Base-by-base conservation (phyloP, 2,113 vertebrate species). In the Percina caprodes region DNA sequence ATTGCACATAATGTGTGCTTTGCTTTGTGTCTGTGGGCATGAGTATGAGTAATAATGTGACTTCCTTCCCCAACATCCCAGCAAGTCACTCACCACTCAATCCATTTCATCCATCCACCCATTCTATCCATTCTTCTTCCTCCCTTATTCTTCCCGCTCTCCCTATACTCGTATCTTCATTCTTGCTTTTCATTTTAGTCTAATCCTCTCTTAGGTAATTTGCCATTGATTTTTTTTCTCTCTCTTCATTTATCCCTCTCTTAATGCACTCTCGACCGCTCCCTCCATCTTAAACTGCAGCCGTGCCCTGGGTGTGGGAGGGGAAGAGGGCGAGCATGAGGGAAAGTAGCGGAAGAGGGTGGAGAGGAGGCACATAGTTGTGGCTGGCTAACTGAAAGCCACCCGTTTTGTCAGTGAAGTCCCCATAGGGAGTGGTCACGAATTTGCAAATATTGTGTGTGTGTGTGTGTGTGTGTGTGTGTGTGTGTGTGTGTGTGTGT, bases 331-430 rank as follows among this genome's bases (percentile, higher is more conserved):
- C 52, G 74, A 84, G 62, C 23, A 63, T 69, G 80, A 86, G 84
- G 77, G 89, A 91, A 86, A 82, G 91, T 70, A 86, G 77, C 71
- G 85, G 90, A 93, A 90, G 88, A 91, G 92, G 91, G 89, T 90
- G 89, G 91, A 88, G 90, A 83, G 88, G 90, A 92, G 92, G 89
- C 91, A 69, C 93, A 93, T 94, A 93, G 85, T 88, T 95, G 92
- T 80, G 91, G 94, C 88, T n/a, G 62, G 54, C 86, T 92, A 93
- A 94, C 94, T 94, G 84, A 90, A 94, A 93, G 90, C 84, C 89
- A 65, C 86, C 80, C 54, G 77, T 88, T 83, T 79, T 88, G 88
- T 90, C 89, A 85, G 87, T 85, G 48, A 80, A 90, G 85, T 87
- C 88, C 74, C 83, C 46, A 23, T 21, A n/a, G 87, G 91, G 91